Base-by-base conservation (phyloP, 2,113 vertebrate species). In the Paramormyrops kingsleyae region DNA sequence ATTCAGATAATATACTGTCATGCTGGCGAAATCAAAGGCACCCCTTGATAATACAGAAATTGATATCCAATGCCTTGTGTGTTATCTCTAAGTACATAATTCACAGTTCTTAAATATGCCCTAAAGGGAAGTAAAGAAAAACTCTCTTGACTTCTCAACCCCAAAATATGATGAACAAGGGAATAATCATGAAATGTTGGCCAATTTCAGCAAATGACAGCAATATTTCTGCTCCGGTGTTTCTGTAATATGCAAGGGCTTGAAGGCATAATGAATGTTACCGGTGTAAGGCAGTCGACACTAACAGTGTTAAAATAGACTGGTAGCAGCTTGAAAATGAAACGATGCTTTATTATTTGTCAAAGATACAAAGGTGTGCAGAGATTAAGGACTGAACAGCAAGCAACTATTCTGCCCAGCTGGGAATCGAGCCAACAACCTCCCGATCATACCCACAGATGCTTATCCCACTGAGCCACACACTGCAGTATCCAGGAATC, bases 41-140 rank as follows among this genome's bases (percentile, higher is more conserved):
- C 74, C 35, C 35, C 74, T 80, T 80, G 74, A 80, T 80, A 84
- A 47, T 42, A n/a, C 83, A 84, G 39, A 84, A 84, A 84, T 84
- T 3, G 24, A 84, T 84, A 39, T 42, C 74, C 31, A 39, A 42
- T 84, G 44, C 83, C 4, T 4, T 46, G 83, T 21, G 39, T 84
- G 44, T 47, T 44, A 83, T 44, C 19, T 83, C 39, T 83, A 84
- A 84, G 83, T 84, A 46, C 44, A 84, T 47, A 47, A 84, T 24
- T 80, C 39, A 84, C 44, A 15, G 85, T 50, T 87, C 1, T 17
- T 53, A 35, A 53, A 87, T 52, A 52, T 53, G 27, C 13, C 27
- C 47, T 53, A 35, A 53, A 53, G 49, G 47, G 13, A 86, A 52
- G 84, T 50, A 86, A 50, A 31, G 49, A 15, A 56, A 53, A 35